These are phyloP conservation scores for Drosophila yooni DNA, from an alignment of 2,888 invertebrate species.

Conservation along the genomic window DNA sequence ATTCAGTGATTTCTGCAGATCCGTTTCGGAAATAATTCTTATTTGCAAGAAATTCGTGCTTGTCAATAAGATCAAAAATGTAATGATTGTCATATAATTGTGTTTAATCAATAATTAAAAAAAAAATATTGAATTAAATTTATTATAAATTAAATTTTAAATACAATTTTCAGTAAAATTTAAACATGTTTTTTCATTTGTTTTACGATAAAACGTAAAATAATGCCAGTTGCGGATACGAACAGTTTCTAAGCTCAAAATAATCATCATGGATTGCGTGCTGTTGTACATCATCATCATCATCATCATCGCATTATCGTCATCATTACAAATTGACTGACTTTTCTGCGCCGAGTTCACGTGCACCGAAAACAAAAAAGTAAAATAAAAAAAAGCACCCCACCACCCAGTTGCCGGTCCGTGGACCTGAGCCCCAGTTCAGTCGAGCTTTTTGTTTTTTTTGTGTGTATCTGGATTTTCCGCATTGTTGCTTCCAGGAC, in stretches of 20 bases:
- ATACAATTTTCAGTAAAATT: neutral
- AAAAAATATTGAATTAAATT: neutral
- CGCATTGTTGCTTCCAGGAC: slow-evolving; percentile 62
- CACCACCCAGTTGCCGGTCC: slow-evolving; percentile 3
- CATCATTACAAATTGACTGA: slow-evolving; percentile 4
- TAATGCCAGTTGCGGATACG: neutral
- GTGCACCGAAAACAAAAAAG: neutral
- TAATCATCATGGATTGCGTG: neutral
- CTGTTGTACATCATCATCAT: slow-evolving; percentile 6
- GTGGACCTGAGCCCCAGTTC: slow-evolving; percentile 8
- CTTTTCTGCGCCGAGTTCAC: slow-evolving; percentile 8
- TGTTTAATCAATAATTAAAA: neutral
- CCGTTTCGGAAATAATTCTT: neutral
- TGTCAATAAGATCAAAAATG: neutral
- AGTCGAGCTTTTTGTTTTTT: slow-evolving; percentile 6
- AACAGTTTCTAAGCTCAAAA: neutral
- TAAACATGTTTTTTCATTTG: neutral
- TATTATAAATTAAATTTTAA: neutral
- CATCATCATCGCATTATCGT: neutral
- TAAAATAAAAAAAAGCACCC: neutral
- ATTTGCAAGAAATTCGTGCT: neutral
- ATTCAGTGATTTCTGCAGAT: neutral
- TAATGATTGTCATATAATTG: neutral
- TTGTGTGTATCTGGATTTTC: slow-evolving; percentile 47
- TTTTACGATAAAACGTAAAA: neutral